A percentile compares a stretch with the other conserved stretches of the same genome.
phyloP scores from a whole-genome alignment of 2,797 vertebrate genomes.

The Accipiter superciliosus region DNA sequence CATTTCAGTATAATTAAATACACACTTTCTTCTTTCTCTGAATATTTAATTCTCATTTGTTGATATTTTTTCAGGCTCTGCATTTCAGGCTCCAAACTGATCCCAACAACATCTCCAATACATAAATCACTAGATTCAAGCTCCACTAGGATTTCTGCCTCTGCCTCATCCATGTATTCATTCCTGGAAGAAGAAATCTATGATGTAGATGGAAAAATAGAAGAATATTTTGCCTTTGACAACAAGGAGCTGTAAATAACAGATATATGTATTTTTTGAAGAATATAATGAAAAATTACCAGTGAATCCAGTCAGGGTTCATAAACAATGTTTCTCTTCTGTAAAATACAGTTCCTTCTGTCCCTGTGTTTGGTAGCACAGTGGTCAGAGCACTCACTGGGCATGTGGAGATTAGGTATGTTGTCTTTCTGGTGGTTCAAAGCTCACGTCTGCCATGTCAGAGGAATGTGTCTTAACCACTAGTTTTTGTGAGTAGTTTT shows the following conservation, averaged over 20 bases:
- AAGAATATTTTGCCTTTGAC: constrained; percentile 87
- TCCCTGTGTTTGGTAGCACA: background rate
- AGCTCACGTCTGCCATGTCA: background rate
- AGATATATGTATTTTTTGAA: background rate
- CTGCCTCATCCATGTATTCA: background rate
- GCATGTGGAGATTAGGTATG: background rate
- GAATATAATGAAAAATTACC: background rate
- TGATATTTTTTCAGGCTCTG: constrained; percentile 69
- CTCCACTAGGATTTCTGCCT: background rate
- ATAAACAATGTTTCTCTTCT: background rate
- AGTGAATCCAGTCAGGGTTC: background rate
- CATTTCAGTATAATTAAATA: background rate
- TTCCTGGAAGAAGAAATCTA: constrained; percentile 83
- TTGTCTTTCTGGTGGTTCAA: background rate
- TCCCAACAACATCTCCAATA: constrained; percentile 48
- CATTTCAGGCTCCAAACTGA: constrained; percentile 78
- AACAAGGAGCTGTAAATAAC: constrained; percentile 77
- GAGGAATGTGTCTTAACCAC: background rate
- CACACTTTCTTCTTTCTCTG: background rate
- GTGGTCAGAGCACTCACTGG: background rate
- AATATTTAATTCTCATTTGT: background rate
- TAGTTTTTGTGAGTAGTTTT: background rate
- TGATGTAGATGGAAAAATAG: constrained; percentile 81
- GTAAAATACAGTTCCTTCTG: background rate
- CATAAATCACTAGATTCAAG: background rate